These are phyloP conservation scores for Megathymus violae DNA, from an alignment of 1,140 invertebrate genomes.

Conservation along the genomic window DNA sequence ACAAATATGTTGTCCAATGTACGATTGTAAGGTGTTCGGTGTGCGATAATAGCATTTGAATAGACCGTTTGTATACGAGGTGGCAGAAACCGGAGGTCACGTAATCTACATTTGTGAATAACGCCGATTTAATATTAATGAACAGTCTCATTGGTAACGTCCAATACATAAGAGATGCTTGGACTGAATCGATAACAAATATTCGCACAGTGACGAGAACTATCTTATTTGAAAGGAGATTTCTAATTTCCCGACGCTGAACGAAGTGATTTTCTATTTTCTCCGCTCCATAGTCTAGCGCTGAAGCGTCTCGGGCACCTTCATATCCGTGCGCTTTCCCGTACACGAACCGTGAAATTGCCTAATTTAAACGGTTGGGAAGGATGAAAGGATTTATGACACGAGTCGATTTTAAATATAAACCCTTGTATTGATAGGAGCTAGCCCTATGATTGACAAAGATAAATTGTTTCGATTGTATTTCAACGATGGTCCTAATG, in stretches of 20 bases:
- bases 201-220: not conserved
- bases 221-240: not conserved
- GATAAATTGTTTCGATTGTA: constrained; percentile 1
- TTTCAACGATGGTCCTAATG: not conserved
- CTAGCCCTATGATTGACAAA: constrained; percentile 3
- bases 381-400: constrained; percentile 37
- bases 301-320: constrained; percentile 1
- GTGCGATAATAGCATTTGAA: too few species aligned
- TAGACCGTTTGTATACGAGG: too few species aligned
- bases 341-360: constrained; percentile 28
- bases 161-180: too few species aligned
- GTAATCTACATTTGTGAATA: too few species aligned
- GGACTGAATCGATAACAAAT: not conserved
- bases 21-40: too few species aligned
- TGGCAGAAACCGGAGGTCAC: too few species aligned
- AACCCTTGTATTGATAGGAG: constrained; percentile 2
- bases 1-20: too few species aligned
- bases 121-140: too few species aligned
- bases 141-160: too few species aligned
- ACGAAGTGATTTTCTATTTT: constrained; percentile 18
- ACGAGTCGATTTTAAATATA: constrained; percentile 11
- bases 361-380: constrained; percentile 33
- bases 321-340: constrained; percentile 25
- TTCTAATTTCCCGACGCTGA: not conserved
- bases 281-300: constrained; percentile 6